Conservation (phyloP, 2,113 vertebrate species). For the Setophaga coronata region DNA sequence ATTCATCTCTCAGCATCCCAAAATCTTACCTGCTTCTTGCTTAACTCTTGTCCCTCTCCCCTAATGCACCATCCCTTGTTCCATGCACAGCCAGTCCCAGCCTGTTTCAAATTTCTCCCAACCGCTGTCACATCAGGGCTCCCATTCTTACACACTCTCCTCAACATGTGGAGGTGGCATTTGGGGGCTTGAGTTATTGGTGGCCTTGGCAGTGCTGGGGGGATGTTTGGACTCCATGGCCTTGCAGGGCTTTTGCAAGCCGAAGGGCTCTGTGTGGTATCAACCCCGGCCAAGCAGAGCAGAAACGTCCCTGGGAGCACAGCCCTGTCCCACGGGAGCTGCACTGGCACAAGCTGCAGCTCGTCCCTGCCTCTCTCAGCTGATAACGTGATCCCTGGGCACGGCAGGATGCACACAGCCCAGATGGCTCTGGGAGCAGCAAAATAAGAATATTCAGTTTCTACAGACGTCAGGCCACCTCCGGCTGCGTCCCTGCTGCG, state of each 20-base stretch:
- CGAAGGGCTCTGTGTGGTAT: accelerated
- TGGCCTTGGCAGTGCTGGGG: neutral
- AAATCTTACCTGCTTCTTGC: neutral
- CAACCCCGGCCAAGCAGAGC: neutral
- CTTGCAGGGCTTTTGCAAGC: neutral
- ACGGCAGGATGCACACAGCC: neutral
- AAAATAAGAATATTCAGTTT: neutral
- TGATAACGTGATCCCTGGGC: neutral
- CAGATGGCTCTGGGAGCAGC: neutral
- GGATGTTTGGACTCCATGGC: accelerated
- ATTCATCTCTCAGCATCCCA: neutral
- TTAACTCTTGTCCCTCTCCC: neutral
- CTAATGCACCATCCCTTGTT: neutral
- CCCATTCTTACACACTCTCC: neutral
- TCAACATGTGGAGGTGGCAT: accelerated
- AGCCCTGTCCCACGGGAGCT: neutral
- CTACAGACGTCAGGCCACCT: neutral
- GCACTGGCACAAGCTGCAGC: neutral
- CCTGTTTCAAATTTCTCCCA: neutral
- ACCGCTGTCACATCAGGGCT: neutral
- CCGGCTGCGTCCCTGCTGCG: accelerated
- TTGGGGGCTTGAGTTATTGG: accelerated
- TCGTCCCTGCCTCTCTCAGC: neutral
- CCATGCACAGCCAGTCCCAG: neutral
- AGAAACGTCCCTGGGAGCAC: neutral